Evolutionary conservation across 2,113 vertebrate genomes (phyloP).

Genomic region (Cyprinodon tularosa): DNA sequence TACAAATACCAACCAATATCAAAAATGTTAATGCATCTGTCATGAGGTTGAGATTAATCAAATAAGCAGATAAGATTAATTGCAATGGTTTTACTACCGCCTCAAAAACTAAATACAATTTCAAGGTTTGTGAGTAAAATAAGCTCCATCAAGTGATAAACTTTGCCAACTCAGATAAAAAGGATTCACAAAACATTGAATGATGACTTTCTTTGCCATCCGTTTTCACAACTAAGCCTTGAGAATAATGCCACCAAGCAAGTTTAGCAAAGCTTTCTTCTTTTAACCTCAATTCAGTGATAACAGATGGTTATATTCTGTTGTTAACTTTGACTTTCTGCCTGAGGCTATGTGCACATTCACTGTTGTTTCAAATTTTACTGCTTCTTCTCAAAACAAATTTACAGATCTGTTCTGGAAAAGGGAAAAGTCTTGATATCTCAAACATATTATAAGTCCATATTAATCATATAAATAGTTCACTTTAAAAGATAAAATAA

Average conservation of each 20-base stretch:
- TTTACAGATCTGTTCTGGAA: neutral
- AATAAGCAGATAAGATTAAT: neutral
- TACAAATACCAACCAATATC: neutral
- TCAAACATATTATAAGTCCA: neutral
- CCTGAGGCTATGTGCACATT: neutral
- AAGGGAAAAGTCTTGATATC: neutral
- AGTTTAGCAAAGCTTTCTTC: neutral
- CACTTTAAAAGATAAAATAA: too few species aligned
- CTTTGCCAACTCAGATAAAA: neutral
- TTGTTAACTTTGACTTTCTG: neutral
- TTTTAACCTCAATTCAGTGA: neutral
- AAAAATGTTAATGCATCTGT: neutral
- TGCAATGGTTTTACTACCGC: neutral
- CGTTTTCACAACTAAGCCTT: neutral
- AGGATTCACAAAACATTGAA: neutral
- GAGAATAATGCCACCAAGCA: neutral
- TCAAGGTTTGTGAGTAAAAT: neutral
- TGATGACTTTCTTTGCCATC: neutral
- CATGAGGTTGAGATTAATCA: neutral
- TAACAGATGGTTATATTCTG: neutral
- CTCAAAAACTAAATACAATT: neutral
- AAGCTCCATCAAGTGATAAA: neutral
- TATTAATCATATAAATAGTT: neutral
- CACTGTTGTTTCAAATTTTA: neutral
- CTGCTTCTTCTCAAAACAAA: neutral